Evolutionary conservation across 2,888 invertebrate species (phyloP).

Genomic region (Pteria penguin): DNA sequence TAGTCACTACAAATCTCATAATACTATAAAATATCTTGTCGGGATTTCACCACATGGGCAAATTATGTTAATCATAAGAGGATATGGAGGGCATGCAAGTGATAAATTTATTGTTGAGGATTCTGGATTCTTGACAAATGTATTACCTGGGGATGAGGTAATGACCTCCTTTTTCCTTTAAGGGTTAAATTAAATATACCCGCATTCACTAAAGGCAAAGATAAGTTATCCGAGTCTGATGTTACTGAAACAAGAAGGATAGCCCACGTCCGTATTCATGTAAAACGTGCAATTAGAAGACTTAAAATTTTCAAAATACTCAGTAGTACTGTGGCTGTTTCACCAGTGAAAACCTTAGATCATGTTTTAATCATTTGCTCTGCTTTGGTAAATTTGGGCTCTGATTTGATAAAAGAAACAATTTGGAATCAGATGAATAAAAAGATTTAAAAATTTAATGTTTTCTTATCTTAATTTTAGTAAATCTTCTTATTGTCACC

Average conservation of each 20-base stretch:
- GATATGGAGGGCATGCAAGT: constrained; percentile 29
- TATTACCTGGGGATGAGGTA: constrained; percentile 43
- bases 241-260: constrained; percentile 32
- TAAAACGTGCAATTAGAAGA: constrained; percentile 43
- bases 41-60: constrained; percentile 31
- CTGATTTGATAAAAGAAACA: too few species aligned
- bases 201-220: constrained; percentile 36
- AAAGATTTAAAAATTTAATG: too few species aligned
- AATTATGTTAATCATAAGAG: constrained; percentile 34
- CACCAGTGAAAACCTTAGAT: constrained; percentile 7
- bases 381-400: constrained; percentile 15
- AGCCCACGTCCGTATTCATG: constrained; percentile 34
- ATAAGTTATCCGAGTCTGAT: constrained; percentile 23
- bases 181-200: constrained; percentile 37
- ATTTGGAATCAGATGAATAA: too few species aligned
- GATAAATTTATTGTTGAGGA: constrained; percentile 35
- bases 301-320: constrained; percentile 39
- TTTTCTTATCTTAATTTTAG: too few species aligned
- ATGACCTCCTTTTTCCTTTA: constrained; percentile 28
- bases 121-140: constrained; percentile 25
- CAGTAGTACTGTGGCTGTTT: constrained; percentile 29
- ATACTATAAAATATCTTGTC: constrained; percentile 29
- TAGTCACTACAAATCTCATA: constrained; percentile 36
- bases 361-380: constrained; percentile 18
- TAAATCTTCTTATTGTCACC: too few species aligned